Conservation (phyloP, 2,113 vertebrate genomes). For the Litocranius walleri region DNA sequence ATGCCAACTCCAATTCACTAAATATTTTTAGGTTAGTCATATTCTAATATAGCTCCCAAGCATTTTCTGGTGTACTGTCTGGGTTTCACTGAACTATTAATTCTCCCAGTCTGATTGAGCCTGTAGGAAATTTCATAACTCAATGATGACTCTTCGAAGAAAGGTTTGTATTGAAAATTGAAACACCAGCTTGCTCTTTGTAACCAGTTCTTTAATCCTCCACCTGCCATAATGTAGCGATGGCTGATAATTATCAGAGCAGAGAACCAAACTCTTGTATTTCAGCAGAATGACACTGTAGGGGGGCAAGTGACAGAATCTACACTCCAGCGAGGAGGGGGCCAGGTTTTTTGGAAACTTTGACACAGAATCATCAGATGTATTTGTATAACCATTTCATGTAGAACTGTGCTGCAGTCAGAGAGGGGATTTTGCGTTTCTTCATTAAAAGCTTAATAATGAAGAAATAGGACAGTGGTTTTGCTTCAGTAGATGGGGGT, state of each 20-base stretch:
- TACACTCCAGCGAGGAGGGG: conserved; percentile 32
- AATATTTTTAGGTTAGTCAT: background rate
- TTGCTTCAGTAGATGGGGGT: conserved; percentile 80
- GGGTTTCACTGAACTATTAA: conserved; percentile 33
- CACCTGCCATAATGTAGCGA: conserved; percentile 6
- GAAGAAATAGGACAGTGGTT: conserved; percentile 82
- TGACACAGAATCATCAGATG: conserved; percentile 66
- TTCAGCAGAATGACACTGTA: conserved; percentile 25
- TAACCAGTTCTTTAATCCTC: conserved; percentile 58
- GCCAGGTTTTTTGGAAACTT: conserved; percentile 71
- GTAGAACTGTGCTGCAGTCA: conserved; percentile 69
- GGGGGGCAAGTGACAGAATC: conserved; percentile 17
- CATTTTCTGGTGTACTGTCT: background rate
- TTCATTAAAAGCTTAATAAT: conserved; percentile 86
- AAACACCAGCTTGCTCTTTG: conserved; percentile 27
- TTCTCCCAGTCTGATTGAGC: conserved; percentile 10
- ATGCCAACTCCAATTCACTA: conserved; percentile 3
- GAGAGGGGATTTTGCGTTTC: conserved; percentile 76
- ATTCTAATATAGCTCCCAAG: background rate
- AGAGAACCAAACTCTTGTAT: conserved; percentile 52
- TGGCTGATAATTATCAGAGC: conserved; percentile 35
- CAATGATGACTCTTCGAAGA: conserved; percentile 17
- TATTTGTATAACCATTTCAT: conserved; percentile 80
- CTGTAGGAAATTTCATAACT: conserved; percentile 48
- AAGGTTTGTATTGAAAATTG: conserved; percentile 50